Evolutionary conservation across 2,113 vertebrate genomes (phyloP).

Genomic region (sheep (Ovis aries)): ARS-UI_Ramb_v3.0 NC_056079.1:12646001-12646500

Average conservation of each 20-base stretch:
- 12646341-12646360: background rate
- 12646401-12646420: background rate
- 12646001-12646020: background rate
- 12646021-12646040: background rate
- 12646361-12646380: background rate
- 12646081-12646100: background rate
- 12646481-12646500: background rate
- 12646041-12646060: background rate
- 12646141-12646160: background rate
- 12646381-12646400: background rate
- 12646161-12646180: background rate
- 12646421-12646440: background rate
- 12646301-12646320: background rate
- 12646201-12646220: background rate
- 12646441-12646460: background rate
- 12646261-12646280: background rate
- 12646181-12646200: background rate
- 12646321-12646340: background rate
- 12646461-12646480: background rate
- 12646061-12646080: background rate
- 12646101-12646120: background rate
- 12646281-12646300: background rate
- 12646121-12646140: background rate
- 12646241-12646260: background rate
- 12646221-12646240: background rate